Conservation (phyloP, 2,113 vertebrate species). For the Spea bombifrons region DNA sequence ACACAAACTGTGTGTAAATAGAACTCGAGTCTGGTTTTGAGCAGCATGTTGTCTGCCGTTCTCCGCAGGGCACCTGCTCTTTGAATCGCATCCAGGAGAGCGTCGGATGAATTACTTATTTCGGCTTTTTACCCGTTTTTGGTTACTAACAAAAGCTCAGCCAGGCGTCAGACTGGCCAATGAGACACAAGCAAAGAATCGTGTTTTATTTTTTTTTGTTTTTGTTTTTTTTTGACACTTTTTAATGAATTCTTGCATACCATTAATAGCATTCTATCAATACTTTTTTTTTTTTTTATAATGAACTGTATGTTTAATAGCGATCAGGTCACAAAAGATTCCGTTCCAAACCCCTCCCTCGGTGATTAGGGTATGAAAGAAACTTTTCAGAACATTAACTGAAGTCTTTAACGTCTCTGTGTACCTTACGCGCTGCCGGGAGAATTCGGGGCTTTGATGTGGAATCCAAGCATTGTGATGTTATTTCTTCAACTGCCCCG, state of each 20-base stretch:
- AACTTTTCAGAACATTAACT: no score
- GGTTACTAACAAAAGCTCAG: slow-evolving; percentile 9
- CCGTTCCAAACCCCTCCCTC: no score
- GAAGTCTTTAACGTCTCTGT: no score
- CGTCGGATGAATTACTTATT: slow-evolving; percentile 38
- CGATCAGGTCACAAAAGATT: no score
- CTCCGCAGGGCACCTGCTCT: slow-evolving; percentile 33
- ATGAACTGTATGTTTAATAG: no score
- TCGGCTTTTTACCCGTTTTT: slow-evolving; percentile 9
- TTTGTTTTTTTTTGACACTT: background rate
- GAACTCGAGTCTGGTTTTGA: slow-evolving; percentile 7
- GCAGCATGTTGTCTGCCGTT: slow-evolving; percentile 16
- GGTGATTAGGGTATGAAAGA: no score
- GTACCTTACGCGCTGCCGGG: background rate
- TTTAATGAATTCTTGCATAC: background rate
- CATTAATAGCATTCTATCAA: background rate
- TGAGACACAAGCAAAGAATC: slow-evolving; percentile 13
- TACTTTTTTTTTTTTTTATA: no score
- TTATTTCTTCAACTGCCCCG: slow-evolving; percentile 2
- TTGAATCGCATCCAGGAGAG: slow-evolving; percentile 28
- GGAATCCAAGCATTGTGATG: slow-evolving; percentile 4
- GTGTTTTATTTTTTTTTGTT: background rate
- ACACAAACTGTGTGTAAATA: slow-evolving; percentile 14
- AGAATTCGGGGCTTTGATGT: background rate
- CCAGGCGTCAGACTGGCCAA: slow-evolving; percentile 23